These are phyloP conservation scores for Tachina lurida DNA, from an alignment of 2,888 invertebrate species.

Conservation along the genomic window DNA sequence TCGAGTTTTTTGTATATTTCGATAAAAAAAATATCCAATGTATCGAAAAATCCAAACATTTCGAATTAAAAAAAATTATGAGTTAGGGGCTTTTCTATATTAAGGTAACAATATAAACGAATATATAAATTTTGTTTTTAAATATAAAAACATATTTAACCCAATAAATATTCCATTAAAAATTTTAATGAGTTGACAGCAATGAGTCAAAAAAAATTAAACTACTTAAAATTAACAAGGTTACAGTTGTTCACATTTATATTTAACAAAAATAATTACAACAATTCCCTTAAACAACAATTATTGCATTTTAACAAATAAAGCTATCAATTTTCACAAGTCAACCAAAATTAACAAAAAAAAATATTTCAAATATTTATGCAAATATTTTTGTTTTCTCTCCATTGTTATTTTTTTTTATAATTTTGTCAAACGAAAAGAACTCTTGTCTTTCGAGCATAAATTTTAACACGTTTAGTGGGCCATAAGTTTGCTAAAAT, in stretches of 20 bases:
- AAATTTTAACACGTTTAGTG: conserved; percentile 49
- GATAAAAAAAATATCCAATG: too few species aligned
- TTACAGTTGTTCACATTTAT: background rate
- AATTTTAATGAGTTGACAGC: conserved; percentile 14
- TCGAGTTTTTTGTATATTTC: too few species aligned
- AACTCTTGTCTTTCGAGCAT: background rate
- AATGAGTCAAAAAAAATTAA: background rate
- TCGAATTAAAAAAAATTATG: too few species aligned
- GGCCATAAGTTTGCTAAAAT: conserved; percentile 11
- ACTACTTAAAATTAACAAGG: conserved; percentile 12
- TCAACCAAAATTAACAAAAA: background rate
- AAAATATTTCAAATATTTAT: conserved; percentile 40
- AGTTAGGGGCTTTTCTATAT: too few species aligned
- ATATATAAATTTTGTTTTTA: background rate
- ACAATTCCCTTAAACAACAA: background rate
- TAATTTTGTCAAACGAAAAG: background rate
- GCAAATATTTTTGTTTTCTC: conserved; percentile 14
- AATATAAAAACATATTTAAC: background rate
- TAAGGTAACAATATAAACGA: background rate
- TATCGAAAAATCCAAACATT: too few species aligned
- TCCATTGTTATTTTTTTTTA: conserved; percentile 3
- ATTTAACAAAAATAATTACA: background rate
- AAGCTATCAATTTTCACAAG: background rate
- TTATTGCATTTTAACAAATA: background rate
- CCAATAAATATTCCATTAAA: background rate